A percentile compares a stretch with the other conserved stretches of the same genome.
Evolutionary conservation across 2,888 invertebrate species (phyloP).

Genomic region (Diarsia dahlii): DNA sequence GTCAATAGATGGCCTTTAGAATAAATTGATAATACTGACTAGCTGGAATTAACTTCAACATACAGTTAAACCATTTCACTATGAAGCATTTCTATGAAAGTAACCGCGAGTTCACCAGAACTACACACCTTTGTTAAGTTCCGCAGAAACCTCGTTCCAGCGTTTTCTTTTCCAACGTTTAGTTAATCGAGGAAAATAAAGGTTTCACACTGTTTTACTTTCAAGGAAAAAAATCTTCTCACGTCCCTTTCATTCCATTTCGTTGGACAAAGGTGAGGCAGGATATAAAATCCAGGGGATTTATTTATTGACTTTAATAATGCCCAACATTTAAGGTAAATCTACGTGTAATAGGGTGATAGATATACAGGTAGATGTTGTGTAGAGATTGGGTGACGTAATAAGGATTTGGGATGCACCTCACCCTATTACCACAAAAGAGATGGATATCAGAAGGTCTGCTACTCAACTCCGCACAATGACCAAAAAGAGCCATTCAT

Average conservation of each 20-base stretch:
- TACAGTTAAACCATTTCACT: constrained; percentile 11
- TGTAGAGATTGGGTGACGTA: constrained; percentile 47
- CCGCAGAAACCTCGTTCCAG: constrained; percentile 27
- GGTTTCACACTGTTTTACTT: constrained; percentile 56
- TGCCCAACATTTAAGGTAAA: constrained; percentile 43
- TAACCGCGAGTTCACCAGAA: constrained; percentile 26
- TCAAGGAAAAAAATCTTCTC: constrained; percentile 54
- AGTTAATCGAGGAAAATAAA: constrained; percentile 53
- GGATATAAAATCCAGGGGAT: constrained; percentile 53
- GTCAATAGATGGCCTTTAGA: constrained; percentile 1
- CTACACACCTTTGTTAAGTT: constrained; percentile 17
- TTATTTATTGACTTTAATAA: constrained; percentile 61
- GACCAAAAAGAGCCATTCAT: neutral
- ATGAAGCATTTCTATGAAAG: constrained; percentile 32
- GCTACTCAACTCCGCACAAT: neutral
- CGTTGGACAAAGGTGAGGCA: constrained; percentile 54
- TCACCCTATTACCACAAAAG: constrained; percentile 14
- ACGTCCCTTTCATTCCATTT: constrained; percentile 51
- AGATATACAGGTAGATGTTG: constrained; percentile 20
- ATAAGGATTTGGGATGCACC: constrained; percentile 56
- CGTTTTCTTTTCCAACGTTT: constrained; percentile 39
- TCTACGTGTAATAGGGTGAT: constrained; percentile 26
- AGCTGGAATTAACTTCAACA: neutral
- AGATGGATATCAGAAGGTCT: neutral
- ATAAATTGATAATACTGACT: constrained; percentile 9